phyloP scores from a whole-genome alignment of 2,113 vertebrate genomes.

The Typhlomys cinereus region DNA sequence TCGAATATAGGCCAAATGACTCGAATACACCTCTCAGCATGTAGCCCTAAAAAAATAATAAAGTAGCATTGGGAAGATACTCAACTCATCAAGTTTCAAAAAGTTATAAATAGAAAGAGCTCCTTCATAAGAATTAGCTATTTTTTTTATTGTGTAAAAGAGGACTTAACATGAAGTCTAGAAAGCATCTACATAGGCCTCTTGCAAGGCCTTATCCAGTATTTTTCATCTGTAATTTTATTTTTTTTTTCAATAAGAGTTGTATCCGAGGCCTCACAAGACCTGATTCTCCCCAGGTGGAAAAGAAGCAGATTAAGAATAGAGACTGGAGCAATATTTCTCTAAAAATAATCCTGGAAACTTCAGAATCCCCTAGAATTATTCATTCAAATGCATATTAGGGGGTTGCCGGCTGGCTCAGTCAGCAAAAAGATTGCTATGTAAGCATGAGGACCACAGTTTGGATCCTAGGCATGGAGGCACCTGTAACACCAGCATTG shows the following conservation, averaged over 20 bases:
- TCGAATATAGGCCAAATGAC: no score
- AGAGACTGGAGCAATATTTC: background rate
- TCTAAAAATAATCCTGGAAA: background rate
- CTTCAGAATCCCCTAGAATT: background rate
- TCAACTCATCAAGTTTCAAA: no score
- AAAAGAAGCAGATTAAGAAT: background rate
- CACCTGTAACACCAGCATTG: background rate
- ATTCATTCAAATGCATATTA: background rate
- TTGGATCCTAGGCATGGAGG: background rate
- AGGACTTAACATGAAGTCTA: background rate
- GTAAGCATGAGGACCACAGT: background rate
- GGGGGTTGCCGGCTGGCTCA: background rate
- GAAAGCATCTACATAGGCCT: background rate
- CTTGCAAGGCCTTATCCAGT: background rate
- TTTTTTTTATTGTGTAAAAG: background rate
- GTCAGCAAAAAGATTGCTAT: background rate
- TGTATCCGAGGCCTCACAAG: background rate
- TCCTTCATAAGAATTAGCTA: constrained; percentile 26
- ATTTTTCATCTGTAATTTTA: background rate
- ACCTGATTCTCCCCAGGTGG: background rate
- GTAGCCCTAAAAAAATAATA: no score
- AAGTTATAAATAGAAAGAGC: background rate
- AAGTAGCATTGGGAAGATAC: no score
- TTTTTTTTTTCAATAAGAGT: background rate
- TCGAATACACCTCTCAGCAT: no score